Percentiles rank a stretch among this genome's conserved stretches.
Conservation (phyloP, 2,888 invertebrate genomes). For the Thecophora atra region DNA sequence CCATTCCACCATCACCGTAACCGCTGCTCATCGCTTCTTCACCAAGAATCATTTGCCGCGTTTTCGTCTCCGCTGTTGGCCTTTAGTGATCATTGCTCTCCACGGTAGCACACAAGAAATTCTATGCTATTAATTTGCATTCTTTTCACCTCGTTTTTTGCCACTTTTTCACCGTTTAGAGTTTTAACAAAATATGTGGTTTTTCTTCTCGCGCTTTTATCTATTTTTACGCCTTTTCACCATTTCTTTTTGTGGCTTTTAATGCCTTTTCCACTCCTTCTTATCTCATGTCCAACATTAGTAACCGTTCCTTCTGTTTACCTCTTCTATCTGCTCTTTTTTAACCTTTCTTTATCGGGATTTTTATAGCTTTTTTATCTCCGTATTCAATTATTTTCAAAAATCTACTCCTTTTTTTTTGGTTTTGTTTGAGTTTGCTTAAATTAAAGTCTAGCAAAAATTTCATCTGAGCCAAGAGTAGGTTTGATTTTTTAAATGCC, state of each 20-base stretch:
- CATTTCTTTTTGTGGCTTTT: too few relatives aligned
- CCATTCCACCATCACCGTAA: not conserved
- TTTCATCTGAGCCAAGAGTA: too few relatives aligned
- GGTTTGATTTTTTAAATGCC: not conserved
- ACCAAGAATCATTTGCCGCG: not conserved
- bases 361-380: too few relatives aligned
- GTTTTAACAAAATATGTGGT: too few relatives aligned
- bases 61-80: not conserved
- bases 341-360: too few relatives aligned
- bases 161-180: not conserved
- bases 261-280: not conserved
- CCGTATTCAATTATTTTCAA: too few relatives aligned
- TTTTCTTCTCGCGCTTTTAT: too few relatives aligned
- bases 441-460: not conserved
- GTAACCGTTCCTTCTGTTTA: too few relatives aligned
- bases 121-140: not conserved
- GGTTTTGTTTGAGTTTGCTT: not conserved
- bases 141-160: not conserved
- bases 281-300: not conserved
- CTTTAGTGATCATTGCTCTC: not conserved
- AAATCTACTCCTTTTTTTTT: too few relatives aligned
- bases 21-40: not conserved
- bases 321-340: too few relatives aligned
- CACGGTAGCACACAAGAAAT: not conserved
- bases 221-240: too few relatives aligned